Evolutionary conservation across 2,888 invertebrate species (phyloP).

Genomic region (Phoenoteleia sp.): DNA sequence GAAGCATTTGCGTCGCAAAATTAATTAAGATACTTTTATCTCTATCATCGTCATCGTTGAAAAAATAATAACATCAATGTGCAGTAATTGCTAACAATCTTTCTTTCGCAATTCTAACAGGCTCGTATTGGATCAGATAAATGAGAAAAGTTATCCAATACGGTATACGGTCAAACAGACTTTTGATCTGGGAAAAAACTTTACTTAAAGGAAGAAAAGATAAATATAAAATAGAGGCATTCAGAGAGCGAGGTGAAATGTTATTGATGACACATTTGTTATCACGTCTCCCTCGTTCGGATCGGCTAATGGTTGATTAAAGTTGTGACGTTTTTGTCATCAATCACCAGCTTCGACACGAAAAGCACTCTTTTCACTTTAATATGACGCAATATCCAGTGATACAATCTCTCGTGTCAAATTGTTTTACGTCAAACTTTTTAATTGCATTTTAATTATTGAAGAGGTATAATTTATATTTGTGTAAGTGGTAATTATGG

Average conservation of each 20-base stretch:
- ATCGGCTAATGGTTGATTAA: constrained; percentile 27
- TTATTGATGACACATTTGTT: constrained; percentile 21
- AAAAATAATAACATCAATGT: neutral
- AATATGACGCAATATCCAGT: neutral
- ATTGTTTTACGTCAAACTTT: neutral
- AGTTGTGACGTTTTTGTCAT: constrained; percentile 12
- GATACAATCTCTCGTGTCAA: neutral
- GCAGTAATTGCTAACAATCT: neutral
- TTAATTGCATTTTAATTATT: too few relatives aligned
- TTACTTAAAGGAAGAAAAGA: neutral
- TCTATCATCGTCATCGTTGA: constrained; percentile 7
- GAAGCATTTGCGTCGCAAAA: neutral
- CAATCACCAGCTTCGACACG: constrained; percentile 21
- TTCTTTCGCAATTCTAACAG: constrained; percentile 18
- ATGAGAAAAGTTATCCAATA: constrained; percentile 32
- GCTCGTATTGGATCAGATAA: neutral
- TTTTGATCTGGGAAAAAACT: neutral
- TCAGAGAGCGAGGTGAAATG: neutral
- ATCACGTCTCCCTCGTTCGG: constrained; percentile 13
- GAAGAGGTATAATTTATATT: too few relatives aligned
- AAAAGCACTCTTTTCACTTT: constrained; percentile 10
- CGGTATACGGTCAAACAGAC: neutral
- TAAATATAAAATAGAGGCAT: too few relatives aligned
- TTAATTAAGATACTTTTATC: constrained; percentile 32
- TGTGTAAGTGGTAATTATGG: too few relatives aligned